These are phyloP conservation scores for Luscinia megarhynchos DNA, from an alignment of 2,797 vertebrate genomes.

Conservation along the genomic window DNA sequence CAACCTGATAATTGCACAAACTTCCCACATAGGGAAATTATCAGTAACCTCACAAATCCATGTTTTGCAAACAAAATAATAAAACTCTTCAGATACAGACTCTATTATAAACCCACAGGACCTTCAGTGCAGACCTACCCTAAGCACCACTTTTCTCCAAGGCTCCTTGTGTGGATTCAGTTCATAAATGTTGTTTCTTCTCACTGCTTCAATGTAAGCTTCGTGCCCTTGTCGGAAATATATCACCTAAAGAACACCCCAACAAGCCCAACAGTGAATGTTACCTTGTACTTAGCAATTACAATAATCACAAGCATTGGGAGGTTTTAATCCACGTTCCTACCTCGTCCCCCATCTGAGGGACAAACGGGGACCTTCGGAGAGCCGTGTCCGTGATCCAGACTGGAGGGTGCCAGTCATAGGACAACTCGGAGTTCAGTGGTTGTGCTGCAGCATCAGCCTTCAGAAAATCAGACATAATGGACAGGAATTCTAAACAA, in stretches of 20 bases:
- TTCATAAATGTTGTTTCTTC: slow-evolving; percentile 87
- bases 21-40: not conserved
- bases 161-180: slow-evolving; percentile 93
- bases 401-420: slow-evolving; percentile 89
- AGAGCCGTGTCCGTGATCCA: slow-evolving; percentile 98
- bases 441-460: slow-evolving; percentile 79
- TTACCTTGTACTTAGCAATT: not conserved
- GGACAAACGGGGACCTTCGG: slow-evolving; percentile 94
- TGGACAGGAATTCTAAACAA: not conserved
- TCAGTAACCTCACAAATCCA: not conserved
- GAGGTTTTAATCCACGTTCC: not conserved
- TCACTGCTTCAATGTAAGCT: slow-evolving; percentile 94
- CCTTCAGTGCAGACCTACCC: slow-evolving; percentile 81
- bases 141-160: slow-evolving; percentile 92
- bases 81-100: not conserved
- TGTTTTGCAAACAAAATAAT: not conserved
- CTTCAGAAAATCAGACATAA: slow-evolving; percentile 44
- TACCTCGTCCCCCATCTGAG: slow-evolving; percentile 99
- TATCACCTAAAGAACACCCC: slow-evolving; percentile 83
- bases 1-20: not conserved
- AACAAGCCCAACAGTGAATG: not conserved
- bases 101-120: not conserved
- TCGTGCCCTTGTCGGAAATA: slow-evolving; percentile 98
- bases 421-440: slow-evolving; percentile 83
- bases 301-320: not conserved